Evolutionary conservation across 1,140 invertebrate species (phyloP).

Genomic region (Paramacrobiotus metropolitanus): DNA sequence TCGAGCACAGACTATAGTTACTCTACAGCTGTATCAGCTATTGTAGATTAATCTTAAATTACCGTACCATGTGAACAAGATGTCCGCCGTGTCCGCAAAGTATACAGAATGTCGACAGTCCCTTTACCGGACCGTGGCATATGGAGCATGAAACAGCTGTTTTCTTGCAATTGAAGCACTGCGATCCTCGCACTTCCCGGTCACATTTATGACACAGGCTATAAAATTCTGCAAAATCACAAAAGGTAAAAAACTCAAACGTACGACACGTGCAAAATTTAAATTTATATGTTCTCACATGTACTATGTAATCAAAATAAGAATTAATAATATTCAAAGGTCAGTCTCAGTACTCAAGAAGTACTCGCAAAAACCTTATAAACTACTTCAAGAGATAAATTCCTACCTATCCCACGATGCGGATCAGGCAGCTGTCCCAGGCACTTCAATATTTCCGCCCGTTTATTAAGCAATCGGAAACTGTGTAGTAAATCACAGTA

Average conservation of each 20-base stretch:
- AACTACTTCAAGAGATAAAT: neutral
- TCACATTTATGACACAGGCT: constrained; percentile 44
- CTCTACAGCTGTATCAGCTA: no score
- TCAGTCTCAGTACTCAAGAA: no score
- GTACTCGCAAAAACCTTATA: neutral
- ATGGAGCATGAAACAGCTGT: constrained; percentile 49
- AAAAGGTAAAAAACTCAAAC: neutral
- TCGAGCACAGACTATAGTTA: no score
- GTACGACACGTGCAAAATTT: neutral
- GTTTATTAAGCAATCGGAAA: constrained; percentile 19
- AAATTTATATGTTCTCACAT: neutral
- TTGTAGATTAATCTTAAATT: no score
- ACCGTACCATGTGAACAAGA: constrained; percentile 44
- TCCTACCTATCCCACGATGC: constrained; percentile 16
- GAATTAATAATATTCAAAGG: neutral
- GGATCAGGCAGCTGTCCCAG: constrained; percentile 13
- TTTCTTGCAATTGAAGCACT: constrained; percentile 42
- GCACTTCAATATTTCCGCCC: constrained; percentile 18
- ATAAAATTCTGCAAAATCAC: constrained; percentile 33
- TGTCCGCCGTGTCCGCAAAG: constrained; percentile 78
- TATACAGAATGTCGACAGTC: constrained; percentile 48
- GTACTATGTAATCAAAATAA: neutral
- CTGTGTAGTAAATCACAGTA: constrained; percentile 20
- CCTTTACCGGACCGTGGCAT: constrained; percentile 59
- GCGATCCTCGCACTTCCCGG: constrained; percentile 25